These are phyloP conservation scores for Psococerastis gibbosa DNA, from an alignment of 2,888 invertebrate genomes.

Conservation along the genomic window DNA sequence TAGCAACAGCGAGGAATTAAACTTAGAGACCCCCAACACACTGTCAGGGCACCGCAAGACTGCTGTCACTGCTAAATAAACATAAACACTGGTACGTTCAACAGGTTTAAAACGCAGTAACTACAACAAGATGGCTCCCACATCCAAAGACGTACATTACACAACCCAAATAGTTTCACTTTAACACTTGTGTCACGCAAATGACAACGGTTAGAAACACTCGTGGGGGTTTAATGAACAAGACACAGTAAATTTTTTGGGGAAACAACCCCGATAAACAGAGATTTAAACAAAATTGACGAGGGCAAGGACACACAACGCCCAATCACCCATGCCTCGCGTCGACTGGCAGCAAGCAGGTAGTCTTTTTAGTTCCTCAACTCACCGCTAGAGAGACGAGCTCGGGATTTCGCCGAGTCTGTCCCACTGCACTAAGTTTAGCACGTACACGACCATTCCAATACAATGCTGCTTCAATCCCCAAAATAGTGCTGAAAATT, in stretches of 20 bases:
- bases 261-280: too few relatives aligned
- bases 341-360: slow-evolving; percentile 10
- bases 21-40: too few relatives aligned
- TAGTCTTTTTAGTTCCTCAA: slow-evolving; percentile 4
- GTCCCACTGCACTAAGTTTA: not conserved
- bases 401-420: not conserved
- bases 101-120: not conserved
- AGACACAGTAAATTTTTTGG: not conserved
- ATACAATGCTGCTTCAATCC: too few relatives aligned
- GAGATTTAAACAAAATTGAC: not conserved
- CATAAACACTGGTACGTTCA: not conserved
- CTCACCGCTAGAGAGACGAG: slow-evolving; percentile 7
- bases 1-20: too few relatives aligned
- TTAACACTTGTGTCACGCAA: not conserved
- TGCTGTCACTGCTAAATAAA: too few relatives aligned
- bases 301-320: not conserved
- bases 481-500: too few relatives aligned
- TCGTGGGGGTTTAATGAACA: not conserved
- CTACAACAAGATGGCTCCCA: slow-evolving; percentile 8
- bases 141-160: slow-evolving; percentile 5
- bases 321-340: slow-evolving; percentile 1
- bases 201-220: not conserved
- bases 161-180: slow-evolving; percentile 8
- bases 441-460: too few relatives aligned
- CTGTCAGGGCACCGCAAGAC: too few relatives aligned